Percentiles rank a stretch among this genome's conserved stretches.
Evolutionary conservation across 1,140 invertebrate species (phyloP).

Genomic region (Bombus huntii): DNA sequence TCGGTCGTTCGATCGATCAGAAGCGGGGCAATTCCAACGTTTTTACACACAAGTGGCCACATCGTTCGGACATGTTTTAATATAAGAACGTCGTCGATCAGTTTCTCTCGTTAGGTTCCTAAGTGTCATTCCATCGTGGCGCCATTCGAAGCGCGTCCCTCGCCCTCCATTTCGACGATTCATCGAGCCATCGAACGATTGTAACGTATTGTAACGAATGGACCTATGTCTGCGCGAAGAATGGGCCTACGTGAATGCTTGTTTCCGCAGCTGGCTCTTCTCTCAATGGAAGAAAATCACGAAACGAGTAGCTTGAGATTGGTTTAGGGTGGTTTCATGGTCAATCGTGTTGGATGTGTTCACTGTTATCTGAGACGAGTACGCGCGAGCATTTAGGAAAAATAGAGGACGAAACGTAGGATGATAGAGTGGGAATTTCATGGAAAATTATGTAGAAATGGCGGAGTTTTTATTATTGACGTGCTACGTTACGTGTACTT

Average conservation of each 20-base stretch:
- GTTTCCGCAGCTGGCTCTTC: not conserved
- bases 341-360: not conserved
- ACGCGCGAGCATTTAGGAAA: not conserved
- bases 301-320: not conserved
- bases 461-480: no score
- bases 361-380: not conserved
- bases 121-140: conserved; percentile 1
- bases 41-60: conserved; percentile 52
- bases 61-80: conserved; percentile 24
- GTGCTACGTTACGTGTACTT: no score
- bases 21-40: conserved; percentile 54
- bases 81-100: conserved; percentile 37
- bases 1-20: not conserved
- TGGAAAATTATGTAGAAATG: no score
- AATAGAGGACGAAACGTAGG: not conserved
- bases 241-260: conserved; percentile 25
- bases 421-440: no score
- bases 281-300: no score
- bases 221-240: conserved; percentile 4
- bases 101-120: conserved; percentile 48
- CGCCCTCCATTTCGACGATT: conserved; percentile 10
- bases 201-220: conserved; percentile 22
- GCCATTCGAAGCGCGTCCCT: not conserved
- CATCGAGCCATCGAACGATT: conserved; percentile 32
- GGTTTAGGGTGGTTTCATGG: not conserved